Percentiles rank a stretch among this genome's conserved stretches.
Evolutionary conservation across 2,797 vertebrate genomes (phyloP).

Genomic region (Bucorvus abyssinicus): DNA sequence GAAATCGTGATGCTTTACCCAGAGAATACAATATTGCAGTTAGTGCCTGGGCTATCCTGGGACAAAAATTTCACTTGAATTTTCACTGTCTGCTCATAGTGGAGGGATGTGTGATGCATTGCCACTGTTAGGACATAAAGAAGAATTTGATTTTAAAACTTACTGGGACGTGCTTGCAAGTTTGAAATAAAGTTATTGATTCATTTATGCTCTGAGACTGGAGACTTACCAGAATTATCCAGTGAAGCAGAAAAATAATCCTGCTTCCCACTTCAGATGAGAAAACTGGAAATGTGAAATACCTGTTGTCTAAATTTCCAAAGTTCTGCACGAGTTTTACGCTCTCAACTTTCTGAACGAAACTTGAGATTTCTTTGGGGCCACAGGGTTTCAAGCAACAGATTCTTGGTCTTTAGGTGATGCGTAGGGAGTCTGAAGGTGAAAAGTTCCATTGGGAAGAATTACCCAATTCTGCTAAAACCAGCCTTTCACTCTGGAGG

Average conservation of each 20-base stretch:
- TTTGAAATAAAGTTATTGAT: not conserved
- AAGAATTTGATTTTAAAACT: constrained; percentile 5
- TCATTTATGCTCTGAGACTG: not conserved
- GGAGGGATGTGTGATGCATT: not conserved
- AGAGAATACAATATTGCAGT: not conserved
- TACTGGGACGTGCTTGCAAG: not conserved
- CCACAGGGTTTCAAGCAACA: not conserved
- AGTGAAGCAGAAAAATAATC: not conserved
- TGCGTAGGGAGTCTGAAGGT: not conserved
- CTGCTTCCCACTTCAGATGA: not conserved
- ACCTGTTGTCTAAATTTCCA: not conserved
- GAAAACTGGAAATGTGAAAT: not conserved
- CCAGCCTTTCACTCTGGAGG: not conserved
- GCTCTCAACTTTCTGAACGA: not conserved
- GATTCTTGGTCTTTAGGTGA: not conserved
- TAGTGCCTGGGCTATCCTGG: not conserved
- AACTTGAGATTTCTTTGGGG: not conserved
- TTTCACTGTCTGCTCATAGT: not conserved
- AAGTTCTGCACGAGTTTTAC: not conserved
- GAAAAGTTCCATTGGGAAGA: not conserved
- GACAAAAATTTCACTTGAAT: not conserved
- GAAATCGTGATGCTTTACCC: rapidly evolving
- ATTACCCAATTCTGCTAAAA: not conserved
- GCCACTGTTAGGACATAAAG: not conserved
- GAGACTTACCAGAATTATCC: not conserved